Evolutionary conservation across 2,888 invertebrate species (phyloP), one percentile per base, ranked within the genome.

Genomic region (Drosophila prostipennis): DNA sequence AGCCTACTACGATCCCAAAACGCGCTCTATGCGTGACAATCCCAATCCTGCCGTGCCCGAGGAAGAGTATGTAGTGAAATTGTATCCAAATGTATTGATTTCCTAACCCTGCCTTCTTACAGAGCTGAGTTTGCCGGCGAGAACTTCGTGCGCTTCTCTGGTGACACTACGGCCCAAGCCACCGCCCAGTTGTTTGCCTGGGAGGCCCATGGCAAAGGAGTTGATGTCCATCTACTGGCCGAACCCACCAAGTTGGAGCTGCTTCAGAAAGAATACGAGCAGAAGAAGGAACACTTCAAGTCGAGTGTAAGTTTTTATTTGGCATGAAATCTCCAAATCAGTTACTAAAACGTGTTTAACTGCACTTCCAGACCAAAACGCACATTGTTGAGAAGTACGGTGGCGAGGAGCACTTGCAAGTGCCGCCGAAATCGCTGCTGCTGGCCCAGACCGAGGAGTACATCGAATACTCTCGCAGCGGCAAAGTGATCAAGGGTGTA

Each of bases 1-100:
- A 0, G 99, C 99, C 0, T 99, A 98, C 93, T 99, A 99, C 92
- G 99, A 99, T 92, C 99, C 99, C 0, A 99, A 99, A 93, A 99
- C 99, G 0, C 94, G 99, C 64, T 98, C 99, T 0, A 99, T 99
- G 99, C 95, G 99, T 75, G 99, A 99, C 81, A 98, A 98, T 93
- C 98, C 98, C 0, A 96, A 97, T 84, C 95, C 94, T 13, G 93
- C 93, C 5, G 93, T 93, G 0, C 92, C 93, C 3, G 84, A 87
- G 0, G 93, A 93, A 70, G 96, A 96, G 90, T 90, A 78, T 79
- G 87, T 76, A 6, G 1, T 4, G 13, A 1, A 1, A 1, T 29
- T 0, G 0, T 6, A 34, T 6, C 6, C 0, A 0, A 5, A 11
- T 36, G 0, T 6, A 10, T 0, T 13, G 2, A 14, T 57, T 53